Evolutionary conservation across 2,888 invertebrate genomes (phyloP).

Genomic region (Andrena bicolor): DNA sequence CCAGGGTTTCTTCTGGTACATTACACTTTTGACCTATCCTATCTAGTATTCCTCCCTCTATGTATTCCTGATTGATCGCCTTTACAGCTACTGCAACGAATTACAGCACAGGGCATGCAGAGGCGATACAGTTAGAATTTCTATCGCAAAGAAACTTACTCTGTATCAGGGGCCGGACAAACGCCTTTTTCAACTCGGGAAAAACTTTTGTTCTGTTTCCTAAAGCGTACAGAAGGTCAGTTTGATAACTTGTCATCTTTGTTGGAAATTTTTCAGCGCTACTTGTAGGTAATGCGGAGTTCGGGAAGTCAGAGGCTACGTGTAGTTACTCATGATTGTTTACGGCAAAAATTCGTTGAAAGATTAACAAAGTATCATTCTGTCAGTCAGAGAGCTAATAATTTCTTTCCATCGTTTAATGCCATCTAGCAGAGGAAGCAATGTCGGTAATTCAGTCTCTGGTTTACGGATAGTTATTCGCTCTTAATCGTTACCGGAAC

Average conservation of each 20-base stretch:
- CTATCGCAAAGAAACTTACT: conserved; percentile 70
- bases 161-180: conserved; percentile 81
- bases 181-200: conserved; percentile 78
- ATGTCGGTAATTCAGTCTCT: conserved; percentile 1
- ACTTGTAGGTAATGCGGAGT: too few species aligned
- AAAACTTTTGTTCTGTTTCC: conserved; percentile 78
- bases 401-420: conserved; percentile 24
- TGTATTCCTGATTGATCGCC: conserved; percentile 80
- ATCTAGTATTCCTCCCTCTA: conserved; percentile 81
- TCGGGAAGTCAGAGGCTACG: too few species aligned
- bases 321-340: too few species aligned
- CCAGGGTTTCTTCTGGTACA: conserved; percentile 84
- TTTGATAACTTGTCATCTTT: conserved; percentile 75
- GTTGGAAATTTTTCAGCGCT: background rate
- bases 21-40: conserved; percentile 80
- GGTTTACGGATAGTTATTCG: background rate
- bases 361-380: too few species aligned
- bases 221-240: conserved; percentile 75
- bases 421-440: conserved; percentile 12
- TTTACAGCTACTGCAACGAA: conserved; percentile 80
- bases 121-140: background rate
- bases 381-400: background rate
- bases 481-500: background rate
- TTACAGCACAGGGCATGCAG: background rate
- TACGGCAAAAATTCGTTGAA: too few species aligned